Conservation (phyloP, 2,888 invertebrate genomes). For the Epinotia bilunana region DNA sequence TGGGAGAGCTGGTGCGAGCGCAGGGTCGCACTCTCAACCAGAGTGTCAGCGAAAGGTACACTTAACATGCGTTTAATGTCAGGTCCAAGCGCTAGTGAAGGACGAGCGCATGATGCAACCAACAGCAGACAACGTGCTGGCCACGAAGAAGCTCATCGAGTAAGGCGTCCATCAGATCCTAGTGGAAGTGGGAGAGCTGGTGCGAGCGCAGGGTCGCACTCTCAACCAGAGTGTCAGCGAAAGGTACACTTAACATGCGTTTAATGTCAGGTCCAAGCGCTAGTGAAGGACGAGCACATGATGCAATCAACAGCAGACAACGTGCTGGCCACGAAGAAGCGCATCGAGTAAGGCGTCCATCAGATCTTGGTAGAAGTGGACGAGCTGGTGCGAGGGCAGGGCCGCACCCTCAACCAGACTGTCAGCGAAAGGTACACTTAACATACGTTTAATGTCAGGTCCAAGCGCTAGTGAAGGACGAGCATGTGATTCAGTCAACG, state of each 20-base stretch:
- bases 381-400: conserved; percentile 87
- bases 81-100: conserved; percentile 86
- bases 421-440: conserved; percentile 83
- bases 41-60: conserved; percentile 86
- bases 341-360: conserved; percentile 93
- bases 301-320: conserved; percentile 93
- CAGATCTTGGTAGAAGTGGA: conserved; percentile 91
- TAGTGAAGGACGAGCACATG: conserved; percentile 90
- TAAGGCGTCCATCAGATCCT: conserved; percentile 93
- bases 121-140: conserved; percentile 93
- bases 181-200: conserved; percentile 88
- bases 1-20: conserved; percentile 87
- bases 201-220: conserved; percentile 86
- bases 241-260: conserved; percentile 68
- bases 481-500: conserved; percentile 91
- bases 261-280: conserved; percentile 78
- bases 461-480: conserved; percentile 87
- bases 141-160: conserved; percentile 92
- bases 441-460: conserved; percentile 66
- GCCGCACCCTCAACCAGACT: conserved; percentile 86
- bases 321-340: conserved; percentile 92
- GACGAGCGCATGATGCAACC: conserved; percentile 91
- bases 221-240: conserved; percentile 87
- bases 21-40: conserved; percentile 87
- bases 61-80: conserved; percentile 6